A percentile compares a stretch with the other conserved stretches of the same genome.
These are phyloP conservation scores for Trichoplusia ni DNA, from an alignment of 1,140 invertebrate genomes.

Conservation along the genomic window DNA sequence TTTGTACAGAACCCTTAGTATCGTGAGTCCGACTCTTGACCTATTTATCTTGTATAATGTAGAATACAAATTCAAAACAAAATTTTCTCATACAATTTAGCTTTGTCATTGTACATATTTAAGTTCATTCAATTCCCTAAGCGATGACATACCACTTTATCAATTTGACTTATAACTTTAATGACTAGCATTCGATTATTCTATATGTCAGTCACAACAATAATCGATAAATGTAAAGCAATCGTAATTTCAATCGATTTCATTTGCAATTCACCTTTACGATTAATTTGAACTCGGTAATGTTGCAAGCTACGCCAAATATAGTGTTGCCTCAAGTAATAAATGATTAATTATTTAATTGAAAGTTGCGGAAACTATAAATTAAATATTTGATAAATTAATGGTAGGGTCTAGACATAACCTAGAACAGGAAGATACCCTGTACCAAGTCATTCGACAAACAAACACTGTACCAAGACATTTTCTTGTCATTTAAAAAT, in stretches of 20 bases:
- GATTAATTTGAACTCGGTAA: slow-evolving; percentile 4
- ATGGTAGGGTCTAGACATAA: background rate
- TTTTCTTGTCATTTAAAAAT: too few species aligned
- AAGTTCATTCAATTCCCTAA: background rate
- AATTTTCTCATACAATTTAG: too few species aligned
- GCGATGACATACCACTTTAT: background rate
- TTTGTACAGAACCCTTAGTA: too few species aligned
- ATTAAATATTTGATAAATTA: slow-evolving; percentile 14
- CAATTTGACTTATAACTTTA: background rate
- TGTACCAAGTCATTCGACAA: too few species aligned
- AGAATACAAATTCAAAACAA: too few species aligned
- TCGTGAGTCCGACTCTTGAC: too few species aligned
- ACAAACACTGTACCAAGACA: too few species aligned
- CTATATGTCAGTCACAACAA: background rate
- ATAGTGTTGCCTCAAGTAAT: background rate
- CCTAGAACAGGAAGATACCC: too few species aligned
- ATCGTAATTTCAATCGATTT: background rate
- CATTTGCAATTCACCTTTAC: slow-evolving; percentile 3
- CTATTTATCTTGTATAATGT: too few species aligned
- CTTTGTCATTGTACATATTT: too few species aligned
- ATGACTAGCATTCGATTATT: background rate
- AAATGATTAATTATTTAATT: slow-evolving; percentile 19
- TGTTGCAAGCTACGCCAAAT: slow-evolving; percentile 4
- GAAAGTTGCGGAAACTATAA: slow-evolving; percentile 5
- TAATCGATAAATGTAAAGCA: slow-evolving; percentile 2